A percentile compares a stretch with the other conserved stretches of the same genome.
These are phyloP conservation scores for Poecilobothrus nobilitatus DNA, from an alignment of 2,888 invertebrate species.

Conservation along the genomic window DNA sequence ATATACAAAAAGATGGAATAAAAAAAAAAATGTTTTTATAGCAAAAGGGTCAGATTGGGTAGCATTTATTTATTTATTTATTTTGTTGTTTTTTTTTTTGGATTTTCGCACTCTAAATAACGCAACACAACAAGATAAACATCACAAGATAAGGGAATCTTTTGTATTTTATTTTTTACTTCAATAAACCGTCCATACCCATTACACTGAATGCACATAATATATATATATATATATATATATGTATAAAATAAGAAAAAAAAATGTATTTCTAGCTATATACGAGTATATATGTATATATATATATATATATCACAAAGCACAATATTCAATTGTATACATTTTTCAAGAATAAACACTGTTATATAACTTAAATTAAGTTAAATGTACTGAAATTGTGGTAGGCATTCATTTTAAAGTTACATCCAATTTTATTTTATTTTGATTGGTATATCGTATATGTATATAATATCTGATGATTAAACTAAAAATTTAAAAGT, in stretches of 20 bases:
- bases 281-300: too few relatives aligned
- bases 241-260: too few relatives aligned
- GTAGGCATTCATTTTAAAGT: not conserved
- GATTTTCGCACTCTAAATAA: not conserved
- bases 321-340: not conserved
- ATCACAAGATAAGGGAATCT: not conserved
- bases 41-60: not conserved
- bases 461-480: too few relatives aligned
- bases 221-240: too few relatives aligned
- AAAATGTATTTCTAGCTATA: too few relatives aligned
- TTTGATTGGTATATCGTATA: too few relatives aligned
- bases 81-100: not conserved
- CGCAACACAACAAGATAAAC: not conserved
- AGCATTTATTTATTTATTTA: not conserved
- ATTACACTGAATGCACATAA: too few relatives aligned
- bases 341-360: not conserved
- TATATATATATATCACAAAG: too few relatives aligned
- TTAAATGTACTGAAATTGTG: not conserved
- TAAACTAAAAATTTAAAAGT: too few relatives aligned
- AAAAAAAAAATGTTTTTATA: not conserved
- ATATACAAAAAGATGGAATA: not conserved
- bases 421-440: not conserved
- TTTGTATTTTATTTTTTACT: too few relatives aligned
- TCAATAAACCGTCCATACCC: too few relatives aligned
- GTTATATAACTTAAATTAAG: not conserved